These are phyloP conservation scores for Periophthalmus modestus DNA, from an alignment of 2,113 vertebrate genomes.

Conservation along the genomic window DNA sequence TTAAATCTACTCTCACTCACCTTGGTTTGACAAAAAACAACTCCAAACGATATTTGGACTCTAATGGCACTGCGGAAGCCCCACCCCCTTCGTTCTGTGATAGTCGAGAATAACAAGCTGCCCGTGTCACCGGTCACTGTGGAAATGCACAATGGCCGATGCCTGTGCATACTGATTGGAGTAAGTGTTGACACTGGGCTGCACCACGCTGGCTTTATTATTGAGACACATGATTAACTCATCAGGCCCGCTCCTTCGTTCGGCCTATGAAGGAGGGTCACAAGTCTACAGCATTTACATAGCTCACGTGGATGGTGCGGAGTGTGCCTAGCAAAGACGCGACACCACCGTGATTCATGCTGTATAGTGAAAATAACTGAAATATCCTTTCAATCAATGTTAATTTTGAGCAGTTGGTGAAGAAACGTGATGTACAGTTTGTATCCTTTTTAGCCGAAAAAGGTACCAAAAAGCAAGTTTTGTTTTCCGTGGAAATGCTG, in stretches of 20 bases:
- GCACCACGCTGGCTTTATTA: conserved; percentile 45
- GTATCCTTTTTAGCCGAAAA: no score
- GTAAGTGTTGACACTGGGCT: conserved; percentile 54
- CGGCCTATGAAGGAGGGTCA: conserved; percentile 11
- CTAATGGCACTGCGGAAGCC: conserved; percentile 37
- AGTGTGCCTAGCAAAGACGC: not conserved
- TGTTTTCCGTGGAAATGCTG: no score
- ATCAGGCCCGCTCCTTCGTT: conserved; percentile 44
- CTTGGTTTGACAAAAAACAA: not conserved
- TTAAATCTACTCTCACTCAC: no score
- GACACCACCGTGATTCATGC: not conserved
- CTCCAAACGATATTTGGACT: conserved; percentile 38
- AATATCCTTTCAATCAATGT: no score
- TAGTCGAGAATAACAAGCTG: conserved; percentile 63
- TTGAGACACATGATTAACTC: conserved; percentile 57
- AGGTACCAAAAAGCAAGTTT: no score
- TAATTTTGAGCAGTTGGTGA: no score
- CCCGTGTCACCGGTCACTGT: conserved; percentile 50
- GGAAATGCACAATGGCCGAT: conserved; percentile 46
- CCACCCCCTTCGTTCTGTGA: conserved; percentile 53
- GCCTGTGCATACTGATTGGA: conserved; percentile 61
- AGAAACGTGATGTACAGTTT: no score
- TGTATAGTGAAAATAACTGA: not conserved
- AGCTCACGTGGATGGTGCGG: not conserved
- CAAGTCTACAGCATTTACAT: not conserved